phyloP scores from a whole-genome alignment of 2,888 invertebrate species.

The Xylocampa areola region DNA sequence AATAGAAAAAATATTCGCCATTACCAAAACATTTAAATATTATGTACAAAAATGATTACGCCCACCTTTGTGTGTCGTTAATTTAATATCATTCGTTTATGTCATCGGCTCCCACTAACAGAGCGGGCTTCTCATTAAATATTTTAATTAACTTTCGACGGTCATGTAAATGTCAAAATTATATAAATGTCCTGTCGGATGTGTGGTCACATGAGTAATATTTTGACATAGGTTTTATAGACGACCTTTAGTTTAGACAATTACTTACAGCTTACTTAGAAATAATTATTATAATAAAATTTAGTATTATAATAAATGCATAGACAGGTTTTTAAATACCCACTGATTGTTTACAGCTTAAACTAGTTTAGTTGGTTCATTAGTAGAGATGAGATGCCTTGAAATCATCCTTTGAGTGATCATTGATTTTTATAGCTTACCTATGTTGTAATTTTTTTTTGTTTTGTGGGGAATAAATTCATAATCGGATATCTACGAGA shows the following conservation, averaged over 20 bases:
- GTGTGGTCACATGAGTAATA: conserved; percentile 68
- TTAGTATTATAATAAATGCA: conserved; percentile 14
- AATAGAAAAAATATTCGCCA: conserved; percentile 28
- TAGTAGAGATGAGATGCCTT: too few species aligned
- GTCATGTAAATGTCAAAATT: conserved; percentile 79
- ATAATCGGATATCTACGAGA: too few species aligned
- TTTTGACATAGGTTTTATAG: conserved; percentile 64
- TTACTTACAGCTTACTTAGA: conserved; percentile 39
- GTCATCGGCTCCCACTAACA: conserved; percentile 81
- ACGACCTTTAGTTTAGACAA: conserved; percentile 49
- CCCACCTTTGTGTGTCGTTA: conserved; percentile 82
- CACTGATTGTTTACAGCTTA: background rate
- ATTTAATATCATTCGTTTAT: conserved; percentile 86
- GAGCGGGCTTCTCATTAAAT: conserved; percentile 84
- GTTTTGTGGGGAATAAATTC: too few species aligned
- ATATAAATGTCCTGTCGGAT: conserved; percentile 71
- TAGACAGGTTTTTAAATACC: conserved; percentile 21
- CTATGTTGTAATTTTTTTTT: too few species aligned
- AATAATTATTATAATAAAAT: conserved; percentile 42
- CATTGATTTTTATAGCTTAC: too few species aligned
- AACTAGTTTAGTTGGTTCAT: background rate
- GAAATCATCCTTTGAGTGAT: too few species aligned
- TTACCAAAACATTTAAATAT: conserved; percentile 67
- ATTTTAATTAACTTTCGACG: conserved; percentile 87
- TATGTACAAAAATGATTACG: conserved; percentile 68